Conservation (phyloP, 2,888 invertebrate genomes). For the Allygus modestus region DNA sequence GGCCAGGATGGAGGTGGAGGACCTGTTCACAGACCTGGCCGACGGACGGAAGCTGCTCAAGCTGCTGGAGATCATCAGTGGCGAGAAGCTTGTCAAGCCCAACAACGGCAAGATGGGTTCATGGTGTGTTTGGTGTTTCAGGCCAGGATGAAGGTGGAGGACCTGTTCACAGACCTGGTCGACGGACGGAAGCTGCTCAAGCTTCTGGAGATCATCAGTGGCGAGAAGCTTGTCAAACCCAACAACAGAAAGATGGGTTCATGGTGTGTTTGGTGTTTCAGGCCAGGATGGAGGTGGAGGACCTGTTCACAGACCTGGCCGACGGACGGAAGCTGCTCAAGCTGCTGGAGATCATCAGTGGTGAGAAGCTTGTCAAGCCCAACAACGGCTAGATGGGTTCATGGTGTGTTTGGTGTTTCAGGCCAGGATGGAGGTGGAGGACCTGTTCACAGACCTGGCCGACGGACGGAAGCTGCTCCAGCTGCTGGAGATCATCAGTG, state of each 20-base stretch:
- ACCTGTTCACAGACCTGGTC: slow-evolving; percentile 96
- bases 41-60: slow-evolving; percentile 96
- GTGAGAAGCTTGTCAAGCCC: too few relatives aligned
- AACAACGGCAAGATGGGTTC: slow-evolving; percentile 75
- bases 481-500: slow-evolving; percentile 89
- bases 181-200: slow-evolving; percentile 96
- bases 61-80: slow-evolving; percentile 87
- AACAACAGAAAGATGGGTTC: slow-evolving; percentile 91
- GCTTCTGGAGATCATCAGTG: slow-evolving; percentile 98
- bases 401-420: slow-evolving; percentile 79
- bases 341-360: slow-evolving; percentile 89
- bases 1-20: slow-evolving; percentile 99
- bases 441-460: slow-evolving; percentile 96
- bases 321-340: slow-evolving; percentile 96
- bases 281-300: slow-evolving; percentile 99
- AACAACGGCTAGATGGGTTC: slow-evolving; percentile 79
- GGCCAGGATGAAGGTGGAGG: slow-evolving; percentile 99
- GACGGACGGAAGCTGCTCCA: slow-evolving; percentile 96
- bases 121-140: slow-evolving; percentile 79
- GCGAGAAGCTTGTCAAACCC: slow-evolving; percentile 97
- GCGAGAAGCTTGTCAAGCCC: slow-evolving; percentile 84
- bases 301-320: slow-evolving; percentile 96
- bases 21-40: slow-evolving; percentile 96
- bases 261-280: slow-evolving; percentile 93
- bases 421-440: slow-evolving; percentile 99